Base-by-base conservation (phyloP, 2,113 vertebrate genomes). In the Tinamus guttatus region DNA sequence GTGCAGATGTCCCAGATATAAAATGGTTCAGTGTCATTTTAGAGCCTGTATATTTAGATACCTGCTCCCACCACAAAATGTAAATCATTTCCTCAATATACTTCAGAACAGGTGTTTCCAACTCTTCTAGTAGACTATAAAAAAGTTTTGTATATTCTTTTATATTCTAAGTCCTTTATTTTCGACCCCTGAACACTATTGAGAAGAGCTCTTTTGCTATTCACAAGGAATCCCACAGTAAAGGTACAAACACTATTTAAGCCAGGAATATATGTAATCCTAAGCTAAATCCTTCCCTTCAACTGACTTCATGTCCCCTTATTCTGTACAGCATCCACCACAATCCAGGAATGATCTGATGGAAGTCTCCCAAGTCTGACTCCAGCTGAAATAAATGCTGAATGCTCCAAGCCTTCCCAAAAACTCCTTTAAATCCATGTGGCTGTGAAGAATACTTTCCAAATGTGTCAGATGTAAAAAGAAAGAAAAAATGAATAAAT, bases 201-300 rank as follows among this genome's bases (percentile, higher is more conserved):
- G 65, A 83, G 51, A 65, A 74, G 11, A 94, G 52, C 58, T 36
- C 68, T 85, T 93, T 89, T 78, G 94, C 54, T 74, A 92, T 87
- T 62, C 47, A 51, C 69, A 76, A 88, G 68, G 63, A 70, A 92
- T 56, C 71, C 22, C 1, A 54, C 16, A 56, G 69, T 94, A 91
- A 93, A 89, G 82, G 81, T 84, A 87, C 21, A 59, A 78, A 58
- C 87, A 93, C 76, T 94, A 83, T 91, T 97, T 94, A 90, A 97
- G 81, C 91, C 83, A 97, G 71, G 76, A 92, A 91, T 75, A 86
- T 43, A 45, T 75, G 95, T 80, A 87, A 82, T 64, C 87, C 95
- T 85, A 96, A 75, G 22, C 75, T 7, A 58, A 68, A 92, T 58
- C 68, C 38, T 75, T 38, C 45, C 64, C 49, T 87, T 49, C 74